Evolutionary conservation across 2,888 invertebrate genomes (phyloP).

Genomic region (Atherix ibis): DNA sequence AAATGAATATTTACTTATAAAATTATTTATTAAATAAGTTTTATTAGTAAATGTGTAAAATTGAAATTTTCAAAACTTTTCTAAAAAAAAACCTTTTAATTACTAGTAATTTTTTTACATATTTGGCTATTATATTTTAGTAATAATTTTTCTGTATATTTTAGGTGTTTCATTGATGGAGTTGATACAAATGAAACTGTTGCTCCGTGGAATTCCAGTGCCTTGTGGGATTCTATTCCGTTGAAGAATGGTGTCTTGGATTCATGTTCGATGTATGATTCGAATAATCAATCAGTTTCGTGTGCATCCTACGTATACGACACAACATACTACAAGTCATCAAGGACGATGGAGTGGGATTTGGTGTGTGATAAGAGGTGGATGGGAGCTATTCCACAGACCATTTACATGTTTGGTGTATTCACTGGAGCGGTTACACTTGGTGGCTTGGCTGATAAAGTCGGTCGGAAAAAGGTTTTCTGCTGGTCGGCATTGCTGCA

Average conservation of each 20-base stretch:
- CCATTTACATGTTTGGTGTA: conserved; percentile 68
- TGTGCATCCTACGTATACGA: conserved; percentile 56
- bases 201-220: conserved; percentile 39
- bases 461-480: conserved; percentile 65
- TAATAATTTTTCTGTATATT: no score
- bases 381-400: conserved; percentile 68
- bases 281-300: conserved; percentile 27
- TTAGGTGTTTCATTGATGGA: conserved; percentile 34
- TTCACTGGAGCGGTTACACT: conserved; percentile 62
- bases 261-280: conserved; percentile 41
- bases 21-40: no score
- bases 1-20: no score
- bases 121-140: no score
- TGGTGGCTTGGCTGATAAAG: conserved; percentile 63
- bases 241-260: conserved; percentile 42
- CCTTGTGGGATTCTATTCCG: conserved; percentile 41
- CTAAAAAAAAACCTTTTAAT: no score
- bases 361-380: conserved; percentile 64
- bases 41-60: no score
- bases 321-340: conserved; percentile 51
- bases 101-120: no score
- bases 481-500: conserved; percentile 61
- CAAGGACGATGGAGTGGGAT: conserved; percentile 67
- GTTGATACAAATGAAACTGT: conserved; percentile 38
- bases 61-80: no score